Conservation (phyloP, 2,113 vertebrate species). For the Oceanodroma tethys region DNA sequence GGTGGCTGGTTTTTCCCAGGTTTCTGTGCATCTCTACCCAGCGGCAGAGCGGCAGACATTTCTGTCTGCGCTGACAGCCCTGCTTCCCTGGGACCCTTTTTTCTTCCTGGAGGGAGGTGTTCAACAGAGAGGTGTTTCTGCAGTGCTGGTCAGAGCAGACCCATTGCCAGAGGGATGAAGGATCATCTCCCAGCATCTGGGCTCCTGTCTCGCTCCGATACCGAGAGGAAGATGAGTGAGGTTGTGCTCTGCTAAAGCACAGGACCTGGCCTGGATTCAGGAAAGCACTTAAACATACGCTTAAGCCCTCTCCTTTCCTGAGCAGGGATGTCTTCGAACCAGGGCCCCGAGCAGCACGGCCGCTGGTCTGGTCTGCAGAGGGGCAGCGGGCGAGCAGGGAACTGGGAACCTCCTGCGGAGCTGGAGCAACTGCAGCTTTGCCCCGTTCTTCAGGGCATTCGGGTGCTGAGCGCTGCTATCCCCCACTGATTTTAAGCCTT, state of each 20-base stretch:
- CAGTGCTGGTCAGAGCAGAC: background rate
- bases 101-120: background rate
- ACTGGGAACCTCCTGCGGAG: rapidly evolving
- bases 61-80: background rate
- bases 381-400: background rate
- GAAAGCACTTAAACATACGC: background rate
- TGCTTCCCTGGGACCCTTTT: background rate
- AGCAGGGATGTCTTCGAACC: background rate
- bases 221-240: background rate
- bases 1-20: background rate
- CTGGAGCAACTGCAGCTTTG: background rate
- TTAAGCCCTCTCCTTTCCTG: background rate
- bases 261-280: background rate
- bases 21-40: background rate
- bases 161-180: background rate
- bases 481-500: rapidly evolving
- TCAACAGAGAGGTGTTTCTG: background rate
- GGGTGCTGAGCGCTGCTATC: background rate
- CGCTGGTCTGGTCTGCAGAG: rapidly evolving
- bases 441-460: background rate
- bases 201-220: background rate
- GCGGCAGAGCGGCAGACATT: background rate
- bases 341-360: background rate
- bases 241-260: background rate
- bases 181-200: background rate